phyloP scores from a whole-genome alignment of 2,113 vertebrate genomes.

The Embiotoca jacksoni region DNA sequence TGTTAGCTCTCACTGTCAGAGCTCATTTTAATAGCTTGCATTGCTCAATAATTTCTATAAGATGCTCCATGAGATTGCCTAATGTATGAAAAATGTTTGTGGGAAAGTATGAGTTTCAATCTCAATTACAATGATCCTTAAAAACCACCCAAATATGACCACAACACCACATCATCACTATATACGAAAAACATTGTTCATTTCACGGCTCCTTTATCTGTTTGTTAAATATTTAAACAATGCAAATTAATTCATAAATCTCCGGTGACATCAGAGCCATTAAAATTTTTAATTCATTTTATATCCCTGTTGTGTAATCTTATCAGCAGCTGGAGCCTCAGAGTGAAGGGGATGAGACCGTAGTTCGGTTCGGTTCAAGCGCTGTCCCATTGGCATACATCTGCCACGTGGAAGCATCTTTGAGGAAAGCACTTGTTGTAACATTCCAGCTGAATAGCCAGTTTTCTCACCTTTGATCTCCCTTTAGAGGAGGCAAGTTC shows the following conservation, averaged over 20 bases:
- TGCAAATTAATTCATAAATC: constrained; percentile 18
- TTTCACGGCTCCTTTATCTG: not conserved
- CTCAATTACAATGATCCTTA: not conserved
- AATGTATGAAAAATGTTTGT: constrained; percentile 7
- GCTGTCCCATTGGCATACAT: not conserved
- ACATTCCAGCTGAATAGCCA: not conserved
- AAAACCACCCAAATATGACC: constrained; percentile 18
- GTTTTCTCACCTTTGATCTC: not conserved
- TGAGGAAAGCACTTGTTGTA: not conserved
- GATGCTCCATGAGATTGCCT: not conserved
- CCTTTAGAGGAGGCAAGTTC: not conserved
- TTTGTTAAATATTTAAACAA: not conserved
- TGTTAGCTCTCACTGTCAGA: not conserved
- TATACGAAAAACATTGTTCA: constrained; percentile 17
- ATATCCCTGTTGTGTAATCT: not conserved
- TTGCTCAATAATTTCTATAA: constrained; percentile 15
- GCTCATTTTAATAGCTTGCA: constrained; percentile 2
- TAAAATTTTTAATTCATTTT: not conserved
- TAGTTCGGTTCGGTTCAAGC: not conserved
- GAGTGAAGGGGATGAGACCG: not conserved
- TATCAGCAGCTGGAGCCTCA: not conserved
- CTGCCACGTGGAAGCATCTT: too few species aligned
- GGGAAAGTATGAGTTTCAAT: constrained; percentile 1
- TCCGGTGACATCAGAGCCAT: not conserved
- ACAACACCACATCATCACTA: constrained; percentile 3